A percentile compares a stretch with the other conserved stretches of the same genome.
Conservation (phyloP, 2,113 vertebrate genomes). For the Nerophis lumbriciformis region DNA sequence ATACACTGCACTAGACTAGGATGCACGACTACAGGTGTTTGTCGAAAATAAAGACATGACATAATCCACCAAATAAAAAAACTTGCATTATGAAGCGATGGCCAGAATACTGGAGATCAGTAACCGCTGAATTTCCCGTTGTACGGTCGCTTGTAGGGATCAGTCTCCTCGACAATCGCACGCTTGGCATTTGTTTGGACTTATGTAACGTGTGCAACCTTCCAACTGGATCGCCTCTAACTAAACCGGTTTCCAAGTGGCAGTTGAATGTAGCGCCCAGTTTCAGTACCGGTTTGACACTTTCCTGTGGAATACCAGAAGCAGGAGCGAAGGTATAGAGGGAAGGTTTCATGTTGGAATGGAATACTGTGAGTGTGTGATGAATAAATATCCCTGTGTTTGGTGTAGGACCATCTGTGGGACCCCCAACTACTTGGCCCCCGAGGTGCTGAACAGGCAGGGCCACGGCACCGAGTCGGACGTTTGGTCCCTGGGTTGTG, state of each 20-base stretch:
- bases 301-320: conserved; percentile 51
- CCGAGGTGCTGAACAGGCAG: conserved; percentile 94
- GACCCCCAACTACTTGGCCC: conserved; percentile 97
- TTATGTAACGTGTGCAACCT: conserved; percentile 1
- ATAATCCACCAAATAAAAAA: too few relatives aligned
- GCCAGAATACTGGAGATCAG: too few relatives aligned
- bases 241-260: conserved; percentile 54
- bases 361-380: background rate
- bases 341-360: background rate
- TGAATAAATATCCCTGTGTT: background rate
- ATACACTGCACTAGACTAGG: too few relatives aligned
- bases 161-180: background rate
- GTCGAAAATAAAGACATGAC: too few relatives aligned
- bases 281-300: conserved; percentile 44
- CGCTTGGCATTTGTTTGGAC: background rate
- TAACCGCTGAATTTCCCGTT: too few relatives aligned
- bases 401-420: conserved; percentile 91
- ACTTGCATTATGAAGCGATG: too few relatives aligned
- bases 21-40: too few relatives aligned
- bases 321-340: background rate
- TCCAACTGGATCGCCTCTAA: conserved; percentile 4
- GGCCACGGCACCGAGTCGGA: conserved; percentile 93
- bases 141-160: too few relatives aligned
- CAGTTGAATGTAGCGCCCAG: conserved; percentile 38
- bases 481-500: conserved; percentile 94